These are phyloP conservation scores for Trichechus manatus DNA, from an alignment of 2,113 vertebrate genomes.

Conservation along the genomic window DNA sequence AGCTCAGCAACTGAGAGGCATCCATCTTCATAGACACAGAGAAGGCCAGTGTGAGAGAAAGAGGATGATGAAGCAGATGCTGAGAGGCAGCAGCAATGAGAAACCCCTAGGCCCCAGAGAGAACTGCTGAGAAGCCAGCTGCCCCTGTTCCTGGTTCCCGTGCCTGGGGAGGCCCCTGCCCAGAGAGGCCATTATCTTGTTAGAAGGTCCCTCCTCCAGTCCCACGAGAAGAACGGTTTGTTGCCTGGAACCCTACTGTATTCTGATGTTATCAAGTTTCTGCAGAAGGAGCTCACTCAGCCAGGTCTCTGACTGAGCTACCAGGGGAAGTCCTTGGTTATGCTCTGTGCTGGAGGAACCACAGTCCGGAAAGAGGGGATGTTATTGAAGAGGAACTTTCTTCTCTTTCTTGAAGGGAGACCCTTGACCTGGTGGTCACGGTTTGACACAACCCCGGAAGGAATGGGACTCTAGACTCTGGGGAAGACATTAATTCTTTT, in stretches of 20 bases:
- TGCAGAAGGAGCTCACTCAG: constrained; percentile 88
- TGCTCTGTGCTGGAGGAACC: constrained; percentile 30
- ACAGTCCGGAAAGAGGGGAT: background rate
- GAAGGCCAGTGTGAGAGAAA: background rate
- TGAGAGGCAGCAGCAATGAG: background rate
- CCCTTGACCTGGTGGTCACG: constrained; percentile 74
- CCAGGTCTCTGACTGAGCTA: constrained; percentile 67
- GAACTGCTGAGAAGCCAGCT: background rate
- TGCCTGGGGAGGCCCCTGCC: background rate
- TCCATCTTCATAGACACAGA: background rate
- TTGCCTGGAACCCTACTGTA: constrained; percentile 85
- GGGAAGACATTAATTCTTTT: background rate
- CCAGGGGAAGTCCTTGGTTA: constrained; percentile 87
- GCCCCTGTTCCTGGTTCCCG: background rate
- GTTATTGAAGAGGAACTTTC: background rate
- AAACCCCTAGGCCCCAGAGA: background rate
- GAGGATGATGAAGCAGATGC: background rate
- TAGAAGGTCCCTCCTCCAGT: constrained; percentile 76
- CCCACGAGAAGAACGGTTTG: constrained; percentile 80
- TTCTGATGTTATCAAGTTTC: constrained; percentile 90
- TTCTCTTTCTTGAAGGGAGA: constrained; percentile 61
- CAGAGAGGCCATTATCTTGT: constrained; percentile 46
- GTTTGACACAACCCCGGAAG: constrained; percentile 57
- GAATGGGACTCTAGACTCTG: background rate
- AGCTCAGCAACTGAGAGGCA: background rate